phyloP scores from a whole-genome alignment of 2,797 vertebrate species.

The Valencia hispanica region DNA sequence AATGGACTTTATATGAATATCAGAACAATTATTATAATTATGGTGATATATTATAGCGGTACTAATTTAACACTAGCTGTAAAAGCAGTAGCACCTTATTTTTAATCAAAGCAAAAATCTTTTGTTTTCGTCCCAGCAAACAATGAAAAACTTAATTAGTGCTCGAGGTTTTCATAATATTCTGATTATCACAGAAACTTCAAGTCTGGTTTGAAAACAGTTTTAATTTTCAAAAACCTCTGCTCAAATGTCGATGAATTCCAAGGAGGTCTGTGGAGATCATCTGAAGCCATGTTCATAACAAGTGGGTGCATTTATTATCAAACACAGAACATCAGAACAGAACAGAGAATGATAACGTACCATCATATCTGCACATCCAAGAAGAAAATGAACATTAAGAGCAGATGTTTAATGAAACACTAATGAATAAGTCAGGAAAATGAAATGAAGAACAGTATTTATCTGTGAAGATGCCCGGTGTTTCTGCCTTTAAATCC shows the following conservation, averaged over 20 bases:
- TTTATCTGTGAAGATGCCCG: not conserved
- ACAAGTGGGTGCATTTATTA: conserved; percentile 45
- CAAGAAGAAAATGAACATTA: not conserved
- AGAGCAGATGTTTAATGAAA: not conserved
- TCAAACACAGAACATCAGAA: conserved; percentile 33
- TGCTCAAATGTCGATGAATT: not conserved
- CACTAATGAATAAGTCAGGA: not conserved
- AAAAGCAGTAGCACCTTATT: no score
- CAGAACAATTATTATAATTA: no score
- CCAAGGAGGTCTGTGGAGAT: not conserved
- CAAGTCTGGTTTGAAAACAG: not conserved
- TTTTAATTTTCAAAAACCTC: not conserved
- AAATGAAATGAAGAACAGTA: not conserved
- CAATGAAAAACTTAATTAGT: not conserved
- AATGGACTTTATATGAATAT: no score
- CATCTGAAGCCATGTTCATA: not conserved
- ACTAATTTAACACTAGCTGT: no score
- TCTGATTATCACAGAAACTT: not conserved
- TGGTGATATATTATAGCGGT: no score
- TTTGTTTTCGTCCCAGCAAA: no score
- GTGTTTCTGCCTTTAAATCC: no score
- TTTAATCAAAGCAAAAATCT: no score
- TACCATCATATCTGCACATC: not conserved
- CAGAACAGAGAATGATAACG: not conserved
- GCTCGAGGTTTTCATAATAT: not conserved